A percentile compares a stretch with the other conserved stretches of the same genome.
These are phyloP conservation scores for Chalcosyrphus nemorum DNA, from an alignment of 2,888 invertebrate genomes.

Conservation along the genomic window DNA sequence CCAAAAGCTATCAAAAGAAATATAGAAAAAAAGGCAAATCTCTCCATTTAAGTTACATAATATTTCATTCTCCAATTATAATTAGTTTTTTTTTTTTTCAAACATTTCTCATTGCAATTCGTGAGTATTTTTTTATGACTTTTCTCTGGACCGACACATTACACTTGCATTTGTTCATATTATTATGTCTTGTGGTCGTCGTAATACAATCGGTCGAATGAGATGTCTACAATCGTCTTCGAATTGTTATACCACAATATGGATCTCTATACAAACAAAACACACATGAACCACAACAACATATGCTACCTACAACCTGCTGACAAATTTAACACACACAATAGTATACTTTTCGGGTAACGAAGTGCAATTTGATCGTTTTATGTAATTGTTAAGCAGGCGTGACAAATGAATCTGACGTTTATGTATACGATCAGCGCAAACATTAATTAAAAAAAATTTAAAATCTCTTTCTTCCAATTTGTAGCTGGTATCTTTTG, in stretches of 20 bases:
- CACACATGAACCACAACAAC: not conserved
- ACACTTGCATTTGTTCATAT: constrained; percentile 44
- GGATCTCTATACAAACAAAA: not conserved
- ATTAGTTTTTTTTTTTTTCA: not conserved
- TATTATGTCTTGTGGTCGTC: constrained; percentile 39
- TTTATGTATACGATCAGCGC: not conserved
- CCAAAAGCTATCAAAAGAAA: not conserved
- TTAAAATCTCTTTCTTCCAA: not conserved
- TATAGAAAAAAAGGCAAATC: not conserved
- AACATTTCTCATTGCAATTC: constrained; percentile 24
- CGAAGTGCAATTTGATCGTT: constrained; percentile 49
- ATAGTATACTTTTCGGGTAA: constrained; percentile 39
- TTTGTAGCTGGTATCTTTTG: not conserved
- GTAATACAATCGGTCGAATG: constrained; percentile 39
- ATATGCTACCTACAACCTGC: not conserved
- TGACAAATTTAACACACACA: constrained; percentile 7
- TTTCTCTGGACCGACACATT: constrained; percentile 16
- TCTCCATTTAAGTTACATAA: constrained; percentile 17
- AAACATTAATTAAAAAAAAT: not conserved
- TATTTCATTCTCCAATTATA: constrained; percentile 32
- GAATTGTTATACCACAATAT: constrained; percentile 32
- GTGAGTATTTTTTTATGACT: constrained; percentile 6
- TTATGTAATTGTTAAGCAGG: constrained; percentile 39
- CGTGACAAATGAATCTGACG: constrained; percentile 15
- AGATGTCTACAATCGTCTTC: constrained; percentile 38